Evolutionary conservation across 2,113 vertebrate species (phyloP).

Genomic region (Neogobius melanostomus): DNA sequence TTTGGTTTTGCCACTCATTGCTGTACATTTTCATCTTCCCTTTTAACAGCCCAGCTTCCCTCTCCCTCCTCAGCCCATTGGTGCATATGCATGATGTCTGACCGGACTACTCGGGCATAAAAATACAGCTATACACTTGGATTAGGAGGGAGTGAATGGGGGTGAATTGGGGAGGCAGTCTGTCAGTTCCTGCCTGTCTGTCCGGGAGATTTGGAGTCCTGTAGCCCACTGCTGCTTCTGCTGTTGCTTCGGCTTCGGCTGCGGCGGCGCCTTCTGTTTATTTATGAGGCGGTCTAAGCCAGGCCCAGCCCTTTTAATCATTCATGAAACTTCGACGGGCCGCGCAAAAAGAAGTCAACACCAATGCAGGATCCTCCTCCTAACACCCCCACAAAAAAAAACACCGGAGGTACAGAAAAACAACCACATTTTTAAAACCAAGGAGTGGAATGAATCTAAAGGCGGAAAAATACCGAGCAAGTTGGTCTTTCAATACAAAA

Average conservation of each 20-base stretch:
- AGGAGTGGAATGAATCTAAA: conserved; percentile 32
- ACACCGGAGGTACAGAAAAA: conserved; percentile 26
- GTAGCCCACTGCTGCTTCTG: conserved; percentile 35
- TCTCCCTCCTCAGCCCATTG: conserved; percentile 22
- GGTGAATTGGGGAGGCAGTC: conserved; percentile 66
- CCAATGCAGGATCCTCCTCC: conserved; percentile 51
- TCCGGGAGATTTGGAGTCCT: conserved; percentile 65
- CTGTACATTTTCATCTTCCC: conserved; percentile 22
- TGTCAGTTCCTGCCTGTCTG: conserved; percentile 67
- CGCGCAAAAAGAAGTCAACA: conserved; percentile 69
- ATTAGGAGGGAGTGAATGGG: conserved; percentile 66
- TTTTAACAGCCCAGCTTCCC: conserved; percentile 30
- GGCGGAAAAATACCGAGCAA: neutral
- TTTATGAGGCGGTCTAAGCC: conserved; percentile 78
- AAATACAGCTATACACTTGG: conserved; percentile 56
- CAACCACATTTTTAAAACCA: conserved; percentile 28
- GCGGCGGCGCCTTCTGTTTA: conserved; percentile 67
- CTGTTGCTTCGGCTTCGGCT: neutral
- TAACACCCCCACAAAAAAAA: conserved; percentile 26
- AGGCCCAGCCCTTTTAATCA: conserved; percentile 74
- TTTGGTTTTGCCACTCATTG: conserved; percentile 26
- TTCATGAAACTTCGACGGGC: conserved; percentile 75
- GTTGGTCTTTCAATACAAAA: neutral
- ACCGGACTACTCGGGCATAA: conserved; percentile 47
- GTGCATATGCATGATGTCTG: conserved; percentile 56